phyloP scores from a whole-genome alignment of 2,113 vertebrate genomes.

The Ifrita kowaldi region DNA sequence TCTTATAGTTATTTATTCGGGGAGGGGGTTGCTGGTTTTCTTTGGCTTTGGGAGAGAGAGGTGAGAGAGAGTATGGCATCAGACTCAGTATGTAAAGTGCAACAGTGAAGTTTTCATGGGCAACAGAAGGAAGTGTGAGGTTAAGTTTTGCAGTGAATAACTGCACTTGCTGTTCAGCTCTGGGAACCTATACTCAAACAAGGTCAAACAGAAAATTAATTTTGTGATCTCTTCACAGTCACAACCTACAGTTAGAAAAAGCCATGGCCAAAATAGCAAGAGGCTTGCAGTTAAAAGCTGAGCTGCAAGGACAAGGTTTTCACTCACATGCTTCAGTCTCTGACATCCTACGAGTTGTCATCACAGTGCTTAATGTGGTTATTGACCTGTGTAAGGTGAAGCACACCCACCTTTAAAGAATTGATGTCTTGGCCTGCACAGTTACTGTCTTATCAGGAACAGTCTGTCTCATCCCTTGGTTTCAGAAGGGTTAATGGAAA shows the following conservation, averaged over 20 bases:
- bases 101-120: neutral
- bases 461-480: neutral
- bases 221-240: neutral
- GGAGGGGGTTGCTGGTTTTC: rapidly evolving
- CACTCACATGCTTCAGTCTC: neutral
- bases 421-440: neutral
- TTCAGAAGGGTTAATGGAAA: neutral
- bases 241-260: neutral
- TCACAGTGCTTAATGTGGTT: neutral
- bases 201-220: neutral
- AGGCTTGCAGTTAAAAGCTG: neutral
- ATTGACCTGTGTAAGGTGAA: neutral
- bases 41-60: neutral
- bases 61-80: neutral
- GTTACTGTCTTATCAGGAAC: neutral
- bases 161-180: neutral
- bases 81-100: too few relatives aligned
- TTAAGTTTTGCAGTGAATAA: neutral
- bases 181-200: neutral
- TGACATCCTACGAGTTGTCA: neutral
- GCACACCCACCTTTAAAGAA: neutral
- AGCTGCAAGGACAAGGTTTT: neutral
- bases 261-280: neutral
- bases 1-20: neutral
- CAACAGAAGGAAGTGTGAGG: neutral